Percentiles rank a stretch among this genome's conserved stretches.
Conservation (phyloP, 1,140 invertebrate species). For the Chlorops oryzae region DNA sequence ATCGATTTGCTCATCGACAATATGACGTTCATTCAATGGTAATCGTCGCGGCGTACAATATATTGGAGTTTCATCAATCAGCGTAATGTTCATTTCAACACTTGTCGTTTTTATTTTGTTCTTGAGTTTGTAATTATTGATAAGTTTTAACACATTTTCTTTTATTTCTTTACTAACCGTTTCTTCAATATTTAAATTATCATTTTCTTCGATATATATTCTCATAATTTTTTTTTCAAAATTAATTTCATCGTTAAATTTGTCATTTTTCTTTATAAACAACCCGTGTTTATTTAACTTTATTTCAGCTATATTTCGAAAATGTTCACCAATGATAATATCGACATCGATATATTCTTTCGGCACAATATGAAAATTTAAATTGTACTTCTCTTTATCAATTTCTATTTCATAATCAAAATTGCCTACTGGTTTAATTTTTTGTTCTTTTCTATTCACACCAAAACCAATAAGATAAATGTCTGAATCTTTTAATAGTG, state of each 20-base stretch:
- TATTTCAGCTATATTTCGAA: slow-evolving; percentile 2
- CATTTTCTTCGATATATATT: background rate
- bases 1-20: slow-evolving; percentile 18
- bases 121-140: too few species aligned
- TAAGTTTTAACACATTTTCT: too few species aligned
- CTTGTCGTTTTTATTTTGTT: background rate
- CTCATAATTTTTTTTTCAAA: slow-evolving; percentile 12
- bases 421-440: slow-evolving; percentile 1
- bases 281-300: background rate
- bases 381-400: background rate
- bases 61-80: slow-evolving; percentile 23
- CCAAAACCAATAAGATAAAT: slow-evolving; percentile 1
- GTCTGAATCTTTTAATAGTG: too few species aligned
- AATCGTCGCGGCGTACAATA: slow-evolving; percentile 17
- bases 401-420: background rate
- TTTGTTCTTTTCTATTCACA: background rate
- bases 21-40: slow-evolving; percentile 13
- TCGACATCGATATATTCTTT: background rate
- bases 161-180: too few species aligned
- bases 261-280: background rate
- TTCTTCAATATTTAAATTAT: too few species aligned
- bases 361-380: background rate
- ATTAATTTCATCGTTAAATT: slow-evolving; percentile 5
- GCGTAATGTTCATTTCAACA: slow-evolving; percentile 19
- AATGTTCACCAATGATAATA: too few species aligned